Evolutionary conservation across 2,888 invertebrate species (phyloP), one percentile per base, ranked within the genome.

Genomic region (Aethes cnicana): DNA sequence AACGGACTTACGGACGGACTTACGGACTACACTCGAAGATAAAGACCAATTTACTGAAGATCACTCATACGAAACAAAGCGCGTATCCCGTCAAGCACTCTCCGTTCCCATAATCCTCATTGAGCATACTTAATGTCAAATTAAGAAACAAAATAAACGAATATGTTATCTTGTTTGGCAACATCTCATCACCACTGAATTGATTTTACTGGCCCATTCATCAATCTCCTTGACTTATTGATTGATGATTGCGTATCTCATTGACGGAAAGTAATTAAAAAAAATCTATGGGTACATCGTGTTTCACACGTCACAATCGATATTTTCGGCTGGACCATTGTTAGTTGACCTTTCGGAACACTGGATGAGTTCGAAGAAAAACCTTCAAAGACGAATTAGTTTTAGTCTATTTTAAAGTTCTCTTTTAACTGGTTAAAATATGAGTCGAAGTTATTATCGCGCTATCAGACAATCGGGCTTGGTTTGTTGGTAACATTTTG

Each of bases 191-290:
- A 75, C 66, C 62, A 69, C 70, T 61, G 77, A 81, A 86, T 85
- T 84, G 83, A 81, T 85, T 88, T 80, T 76, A 73, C 69, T 53
- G 71, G 66, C 64, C 63, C 77, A 74, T 83, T 77, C 79, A 89
- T 89, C 82, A 87, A 83, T 87, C 84, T 80, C 63, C 68, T 69
- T 77, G 84, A 84, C 79, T 85, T 74, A 76, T 84, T 86, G 88
- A 87, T 88, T 86, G 77, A 87, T 88, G 83, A 82, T 75, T 75
- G 72, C 64, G 42, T 65, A 65, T 63, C 59, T 64, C 72, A 81
- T 80, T 81, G 86, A 84, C 81, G 73, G 74, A 80, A 75, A 75
- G 80, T 86, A 85, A 88, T 88, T 88, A 87, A 83, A 87, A 83
- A 81, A 77, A 58, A 57, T 64, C 66, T 68, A 67, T 63, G 64